Evolutionary conservation across 37 sponge, comb jelly and placozoan genomes (phyloP), one percentile per base, ranked within the genome.

Genomic region (Chondrosia reniformis): DNA sequence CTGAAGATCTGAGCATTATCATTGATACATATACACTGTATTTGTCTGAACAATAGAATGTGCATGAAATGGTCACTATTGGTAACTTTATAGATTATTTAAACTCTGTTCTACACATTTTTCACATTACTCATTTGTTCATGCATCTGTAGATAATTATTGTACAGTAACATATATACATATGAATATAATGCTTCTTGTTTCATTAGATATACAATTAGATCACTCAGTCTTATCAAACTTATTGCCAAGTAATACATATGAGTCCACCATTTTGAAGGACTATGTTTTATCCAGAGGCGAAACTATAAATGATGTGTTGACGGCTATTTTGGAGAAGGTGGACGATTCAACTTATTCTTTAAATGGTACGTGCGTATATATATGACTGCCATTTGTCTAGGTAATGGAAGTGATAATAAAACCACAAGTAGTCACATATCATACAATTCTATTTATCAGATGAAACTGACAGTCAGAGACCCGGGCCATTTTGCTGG

Each of bases 191-290:
- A 64, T 33, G 13, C 54, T 49, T 17, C 54, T 49, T n/a, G n/a
- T n/a, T n/a, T n/a, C n/a, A n/a, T n/a, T 58, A 93, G 91, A 92
- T 41, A 78, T 87, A 67, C 55, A 79, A 31, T 77, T 92, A 34
- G 33, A 66, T 13, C 13, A 52, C 0, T 49, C 45, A 41, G 45
- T 45, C 15, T 64, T 95, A 40, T 43, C n/a, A 43, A 46, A 22
- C 10, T 45, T 92, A 2, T 63, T 87, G 44, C 85, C 65, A 64
- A 80, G 65, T 32, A 94, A 90, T 38, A 4, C 71, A 0, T 83
- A 77, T 67, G 96, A 95, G 77, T 89, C 93, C 9, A 41, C 61
- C 13, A 69, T 95, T 1, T 65, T 95, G 55, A 92, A 86, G 91
- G 75, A 89, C 34, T 92, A 89, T 55, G 63, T 95, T 31, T 62